Evolutionary conservation across 1,140 invertebrate species (phyloP), one percentile per base, ranked within the genome.

Genomic region (Cylas formicarius): DNA sequence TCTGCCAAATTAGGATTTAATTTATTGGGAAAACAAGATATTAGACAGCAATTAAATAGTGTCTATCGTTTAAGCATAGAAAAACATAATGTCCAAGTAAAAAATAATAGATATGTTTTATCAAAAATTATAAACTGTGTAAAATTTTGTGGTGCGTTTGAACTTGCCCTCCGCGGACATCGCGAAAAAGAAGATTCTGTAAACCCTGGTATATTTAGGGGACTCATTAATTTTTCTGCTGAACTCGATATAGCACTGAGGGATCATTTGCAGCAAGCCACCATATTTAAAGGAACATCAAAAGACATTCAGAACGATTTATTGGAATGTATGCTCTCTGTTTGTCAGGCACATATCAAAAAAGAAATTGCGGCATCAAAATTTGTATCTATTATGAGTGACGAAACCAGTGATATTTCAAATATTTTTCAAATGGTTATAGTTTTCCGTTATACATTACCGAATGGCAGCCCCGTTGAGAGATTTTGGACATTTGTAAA

Each of bases 241-340:
- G 50, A 57, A 35, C 37, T 58, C 10, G 50, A 59, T 34, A 27
- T 44, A 24, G 51, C 44, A 19, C 44, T 59, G 19, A 59, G 45
- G 32, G 48, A 59, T 40, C 50, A 59, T 49, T 53, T 62, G 27
- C 17, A 51, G 19, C 39, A 56, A 19, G 31, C 33, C 35, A 43
- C 56, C 11, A 56, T 56, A 8, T 62, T 63, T 49, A 57, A 58
- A 55, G 55, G 53, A 27, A 54, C 45, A 33, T 58, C 54, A 27
- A 57, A 53, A 51, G 33, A 14, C 11, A 59, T 62, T 50, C 56
- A 55, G 39, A 60, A 61, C 55, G 61, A 45, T 58, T 59, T 55
- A 57, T 50, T 63, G 68, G 58, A 66, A 67, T 59, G 67, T 58
- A 67, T 70, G 48, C 39, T 57, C 24, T 42, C 31, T n/a, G 55